Percentiles rank a stretch among this genome's conserved stretches.
Conservation (phyloP, 2,113 vertebrate genomes). For the Mohoua ochrocephala region DNA sequence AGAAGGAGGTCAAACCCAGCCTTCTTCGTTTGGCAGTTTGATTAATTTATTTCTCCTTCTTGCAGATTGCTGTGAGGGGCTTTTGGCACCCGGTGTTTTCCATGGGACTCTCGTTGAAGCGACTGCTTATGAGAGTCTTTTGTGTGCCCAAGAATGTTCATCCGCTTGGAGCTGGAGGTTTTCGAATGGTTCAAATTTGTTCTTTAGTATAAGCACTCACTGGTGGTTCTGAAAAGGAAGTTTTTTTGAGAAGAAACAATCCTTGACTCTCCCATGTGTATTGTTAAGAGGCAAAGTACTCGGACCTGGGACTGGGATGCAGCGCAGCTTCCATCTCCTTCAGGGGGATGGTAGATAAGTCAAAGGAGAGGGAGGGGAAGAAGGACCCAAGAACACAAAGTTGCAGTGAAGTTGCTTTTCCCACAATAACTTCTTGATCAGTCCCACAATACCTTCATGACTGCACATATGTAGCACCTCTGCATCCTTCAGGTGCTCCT, state of each 20-base stretch:
- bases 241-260: neutral
- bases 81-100: constrained; percentile 81
- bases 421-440: neutral
- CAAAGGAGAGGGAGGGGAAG: neutral
- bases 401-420: neutral
- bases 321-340: neutral
- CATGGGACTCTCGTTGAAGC: constrained; percentile 59
- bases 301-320: neutral
- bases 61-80: constrained; percentile 81
- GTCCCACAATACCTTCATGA: neutral
- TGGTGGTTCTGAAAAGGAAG: neutral
- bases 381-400: neutral
- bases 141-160: neutral
- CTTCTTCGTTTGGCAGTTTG: constrained; percentile 88
- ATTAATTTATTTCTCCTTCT: constrained; percentile 92
- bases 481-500: neutral
- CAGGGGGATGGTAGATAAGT: neutral
- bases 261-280: neutral
- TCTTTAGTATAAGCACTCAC: neutral
- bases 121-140: constrained; percentile 55
- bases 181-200: neutral
- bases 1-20: constrained; percentile 85
- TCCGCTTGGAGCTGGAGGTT: neutral
- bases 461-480: neutral
- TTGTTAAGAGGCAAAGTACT: neutral